A percentile compares a stretch with the other conserved stretches of the same genome.
Evolutionary conservation across 2,113 vertebrate species (phyloP).

Genomic region (Ochotona princeps): DNA sequence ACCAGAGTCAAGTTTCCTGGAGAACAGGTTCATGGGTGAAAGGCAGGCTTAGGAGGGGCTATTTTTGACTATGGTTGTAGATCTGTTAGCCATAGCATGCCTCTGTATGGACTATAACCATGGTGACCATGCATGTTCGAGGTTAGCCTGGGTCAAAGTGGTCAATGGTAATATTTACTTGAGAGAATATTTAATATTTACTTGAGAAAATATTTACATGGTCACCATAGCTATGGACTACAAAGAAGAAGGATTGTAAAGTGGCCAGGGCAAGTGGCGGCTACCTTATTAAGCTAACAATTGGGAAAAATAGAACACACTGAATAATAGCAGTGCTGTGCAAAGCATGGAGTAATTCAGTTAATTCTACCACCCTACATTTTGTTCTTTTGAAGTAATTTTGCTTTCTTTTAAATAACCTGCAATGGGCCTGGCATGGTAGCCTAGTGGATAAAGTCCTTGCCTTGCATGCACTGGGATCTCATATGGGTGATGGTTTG

Average conservation of each 20-base stretch:
- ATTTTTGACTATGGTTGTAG: slow-evolving; percentile 59
- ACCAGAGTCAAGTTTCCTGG: slow-evolving; percentile 66
- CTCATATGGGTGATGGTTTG: too few relatives aligned
- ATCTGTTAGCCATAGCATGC: slow-evolving; percentile 25
- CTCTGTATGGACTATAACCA: slow-evolving; percentile 64
- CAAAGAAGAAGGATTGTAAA: slow-evolving; percentile 34
- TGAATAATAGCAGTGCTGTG: slow-evolving; percentile 12
- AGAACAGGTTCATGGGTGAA: slow-evolving; percentile 75
- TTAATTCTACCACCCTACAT: background rate
- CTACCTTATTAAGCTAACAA: background rate
- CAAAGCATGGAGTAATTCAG: background rate
- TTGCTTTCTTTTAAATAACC: slow-evolving; percentile 10
- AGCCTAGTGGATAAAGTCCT: too few relatives aligned
- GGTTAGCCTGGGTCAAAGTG: slow-evolving; percentile 60
- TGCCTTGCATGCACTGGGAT: too few relatives aligned
- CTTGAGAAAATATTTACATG: slow-evolving; percentile 59
- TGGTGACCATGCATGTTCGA: slow-evolving; percentile 60
- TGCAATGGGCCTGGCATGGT: background rate
- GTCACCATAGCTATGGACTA: slow-evolving; percentile 43
- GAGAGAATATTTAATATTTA: slow-evolving; percentile 61
- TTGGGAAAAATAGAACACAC: slow-evolving; percentile 11
- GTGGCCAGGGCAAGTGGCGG: background rate
- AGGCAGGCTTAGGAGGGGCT: slow-evolving; percentile 40
- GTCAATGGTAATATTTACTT: slow-evolving; percentile 63
- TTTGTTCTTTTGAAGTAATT: slow-evolving; percentile 16